These are phyloP conservation scores for Pararge aegeria DNA, from an alignment of 1,140 invertebrate species.

Conservation along the genomic window DNA sequence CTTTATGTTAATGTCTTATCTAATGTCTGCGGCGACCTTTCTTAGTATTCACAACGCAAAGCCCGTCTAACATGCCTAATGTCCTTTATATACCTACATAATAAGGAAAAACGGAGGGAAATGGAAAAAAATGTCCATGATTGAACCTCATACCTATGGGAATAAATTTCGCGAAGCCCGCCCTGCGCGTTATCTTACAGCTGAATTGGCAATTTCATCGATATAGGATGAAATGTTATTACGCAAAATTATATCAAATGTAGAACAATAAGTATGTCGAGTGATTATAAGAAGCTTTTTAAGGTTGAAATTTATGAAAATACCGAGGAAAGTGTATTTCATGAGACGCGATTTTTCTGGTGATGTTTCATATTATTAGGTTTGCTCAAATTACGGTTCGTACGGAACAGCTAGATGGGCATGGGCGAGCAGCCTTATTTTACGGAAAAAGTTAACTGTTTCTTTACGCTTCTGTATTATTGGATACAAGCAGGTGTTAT, in stretches of 20 bases:
- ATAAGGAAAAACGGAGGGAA: constrained; percentile 59
- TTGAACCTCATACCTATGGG: constrained; percentile 76
- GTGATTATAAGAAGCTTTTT: no score
- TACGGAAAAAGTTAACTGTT: no score
- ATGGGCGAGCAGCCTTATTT: no score
- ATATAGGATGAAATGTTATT: constrained; percentile 23
- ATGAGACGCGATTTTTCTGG: no score
- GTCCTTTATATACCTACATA: constrained; percentile 35
- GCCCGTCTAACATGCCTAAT: constrained; percentile 47
- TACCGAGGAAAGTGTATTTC: no score
- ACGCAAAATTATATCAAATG: background rate
- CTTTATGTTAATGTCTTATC: background rate
- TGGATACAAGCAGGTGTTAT: no score
- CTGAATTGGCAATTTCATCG: constrained; percentile 62
- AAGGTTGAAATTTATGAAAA: no score
- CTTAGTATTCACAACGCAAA: constrained; percentile 69
- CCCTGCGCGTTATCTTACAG: constrained; percentile 52
- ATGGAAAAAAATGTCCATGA: constrained; percentile 72
- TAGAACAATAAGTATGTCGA: no score
- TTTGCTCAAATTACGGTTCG: no score
- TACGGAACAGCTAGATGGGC: no score
- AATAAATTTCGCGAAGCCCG: constrained; percentile 68
- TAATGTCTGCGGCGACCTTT: constrained; percentile 13
- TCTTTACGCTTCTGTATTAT: no score
- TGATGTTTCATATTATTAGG: no score